phyloP scores from a whole-genome alignment of 2,797 vertebrate genomes.

The Avahi laniger region DNA sequence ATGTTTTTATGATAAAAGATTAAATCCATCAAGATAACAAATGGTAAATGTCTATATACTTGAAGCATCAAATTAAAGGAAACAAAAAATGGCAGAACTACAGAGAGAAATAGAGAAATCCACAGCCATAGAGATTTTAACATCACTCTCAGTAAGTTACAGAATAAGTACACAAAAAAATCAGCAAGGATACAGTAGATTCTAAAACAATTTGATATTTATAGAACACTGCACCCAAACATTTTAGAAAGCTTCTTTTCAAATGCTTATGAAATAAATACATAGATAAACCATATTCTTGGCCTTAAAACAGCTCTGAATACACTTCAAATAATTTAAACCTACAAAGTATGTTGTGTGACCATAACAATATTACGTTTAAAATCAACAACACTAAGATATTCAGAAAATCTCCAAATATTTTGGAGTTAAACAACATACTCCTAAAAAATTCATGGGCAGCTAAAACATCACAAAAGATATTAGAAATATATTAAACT shows the following conservation, averaged over 20 bases:
- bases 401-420: neutral
- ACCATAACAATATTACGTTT: neutral
- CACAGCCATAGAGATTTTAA: neutral
- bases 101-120: neutral
- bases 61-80: neutral
- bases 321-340: neutral
- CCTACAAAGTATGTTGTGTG: neutral
- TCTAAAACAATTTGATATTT: neutral
- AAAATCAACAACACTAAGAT: neutral
- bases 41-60: neutral
- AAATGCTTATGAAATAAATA: neutral
- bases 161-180: neutral
- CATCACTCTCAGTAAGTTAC: neutral
- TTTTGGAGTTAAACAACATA: neutral
- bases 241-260: neutral
- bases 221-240: neutral
- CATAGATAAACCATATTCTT: neutral
- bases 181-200: neutral
- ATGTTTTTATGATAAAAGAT: neutral
- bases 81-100: neutral
- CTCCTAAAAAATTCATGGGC: neutral
- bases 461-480: neutral
- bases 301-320: neutral
- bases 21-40: neutral
- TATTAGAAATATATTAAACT: neutral